phyloP scores from a whole-genome alignment of 2,888 invertebrate genomes.

The Chironomus riparius region DNA sequence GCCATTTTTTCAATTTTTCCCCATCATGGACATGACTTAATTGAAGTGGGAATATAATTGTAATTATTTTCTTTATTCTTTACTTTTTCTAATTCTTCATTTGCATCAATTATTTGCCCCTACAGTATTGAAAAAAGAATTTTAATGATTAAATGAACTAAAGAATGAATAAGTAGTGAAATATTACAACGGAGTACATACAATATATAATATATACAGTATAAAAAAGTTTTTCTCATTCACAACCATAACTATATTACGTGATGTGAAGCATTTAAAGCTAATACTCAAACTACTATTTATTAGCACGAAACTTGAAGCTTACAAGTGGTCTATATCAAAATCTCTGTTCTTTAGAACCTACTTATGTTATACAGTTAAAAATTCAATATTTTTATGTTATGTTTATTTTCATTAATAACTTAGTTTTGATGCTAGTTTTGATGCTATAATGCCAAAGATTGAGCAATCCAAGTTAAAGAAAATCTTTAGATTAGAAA shows the following conservation, averaged over 20 bases:
- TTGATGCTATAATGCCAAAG: too few species aligned
- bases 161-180: background rate
- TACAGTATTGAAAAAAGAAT: background rate
- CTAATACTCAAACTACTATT: conserved; percentile 17
- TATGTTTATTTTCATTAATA: too few species aligned
- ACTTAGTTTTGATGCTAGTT: too few species aligned
- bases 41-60: conserved; percentile 14
- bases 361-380: too few species aligned
- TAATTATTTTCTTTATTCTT: background rate
- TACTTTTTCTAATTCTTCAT: background rate
- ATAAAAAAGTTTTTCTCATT: background rate
- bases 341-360: too few species aligned
- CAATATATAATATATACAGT: background rate
- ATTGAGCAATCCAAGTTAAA: too few species aligned
- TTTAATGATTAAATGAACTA: background rate
- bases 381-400: too few species aligned
- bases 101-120: background rate
- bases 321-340: background rate
- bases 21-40: conserved; percentile 23
- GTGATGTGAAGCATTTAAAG: conserved; percentile 11
- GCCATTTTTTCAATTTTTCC: too few species aligned
- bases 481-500: too few species aligned
- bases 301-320: conserved; percentile 12
- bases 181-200: background rate
- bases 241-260: background rate